Percentiles rank a stretch among this genome's conserved stretches.
These are phyloP conservation scores for Achlya flavicornis DNA, from an alignment of 2,888 invertebrate species.

Conservation along the genomic window DNA sequence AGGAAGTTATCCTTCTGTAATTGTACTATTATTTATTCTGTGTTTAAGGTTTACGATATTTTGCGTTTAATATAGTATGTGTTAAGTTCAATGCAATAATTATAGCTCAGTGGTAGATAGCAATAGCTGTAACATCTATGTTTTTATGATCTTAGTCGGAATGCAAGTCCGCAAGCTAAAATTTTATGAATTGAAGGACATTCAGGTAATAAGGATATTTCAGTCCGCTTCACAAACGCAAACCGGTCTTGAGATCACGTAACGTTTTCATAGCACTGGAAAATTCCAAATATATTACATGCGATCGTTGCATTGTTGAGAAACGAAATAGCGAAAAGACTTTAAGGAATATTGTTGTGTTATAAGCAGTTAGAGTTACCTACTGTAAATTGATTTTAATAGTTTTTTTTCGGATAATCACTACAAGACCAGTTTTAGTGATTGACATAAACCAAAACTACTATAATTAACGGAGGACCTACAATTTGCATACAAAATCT, in stretches of 20 bases:
- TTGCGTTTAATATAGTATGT: too few relatives aligned
- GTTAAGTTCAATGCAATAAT: too few relatives aligned
- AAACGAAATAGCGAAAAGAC: constrained; percentile 42
- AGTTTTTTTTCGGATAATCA: background rate
- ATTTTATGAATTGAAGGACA: constrained; percentile 31
- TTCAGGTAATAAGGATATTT: constrained; percentile 53
- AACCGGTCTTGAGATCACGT: constrained; percentile 62
- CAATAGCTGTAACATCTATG: too few relatives aligned
- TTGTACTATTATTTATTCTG: too few relatives aligned
- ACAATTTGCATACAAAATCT: too few relatives aligned
- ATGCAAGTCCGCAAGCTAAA: constrained; percentile 10
- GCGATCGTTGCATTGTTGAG: constrained; percentile 58
- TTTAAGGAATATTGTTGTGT: constrained; percentile 5
- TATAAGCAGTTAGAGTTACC: background rate
- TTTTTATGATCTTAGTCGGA: background rate
- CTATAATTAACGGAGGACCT: too few relatives aligned
- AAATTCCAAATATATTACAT: constrained; percentile 61
- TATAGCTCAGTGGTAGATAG: too few relatives aligned
- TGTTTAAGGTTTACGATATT: too few relatives aligned
- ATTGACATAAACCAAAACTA: too few relatives aligned
- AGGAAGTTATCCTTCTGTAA: too few relatives aligned
- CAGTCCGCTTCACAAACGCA: constrained; percentile 37
- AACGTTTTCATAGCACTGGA: constrained; percentile 70
- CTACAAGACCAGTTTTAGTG: too few relatives aligned
- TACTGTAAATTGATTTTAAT: background rate